A percentile compares a stretch with the other conserved stretches of the same genome.
phyloP scores from a whole-genome alignment of 2,797 vertebrate species.

The Buphagus erythrorhynchus region DNA sequence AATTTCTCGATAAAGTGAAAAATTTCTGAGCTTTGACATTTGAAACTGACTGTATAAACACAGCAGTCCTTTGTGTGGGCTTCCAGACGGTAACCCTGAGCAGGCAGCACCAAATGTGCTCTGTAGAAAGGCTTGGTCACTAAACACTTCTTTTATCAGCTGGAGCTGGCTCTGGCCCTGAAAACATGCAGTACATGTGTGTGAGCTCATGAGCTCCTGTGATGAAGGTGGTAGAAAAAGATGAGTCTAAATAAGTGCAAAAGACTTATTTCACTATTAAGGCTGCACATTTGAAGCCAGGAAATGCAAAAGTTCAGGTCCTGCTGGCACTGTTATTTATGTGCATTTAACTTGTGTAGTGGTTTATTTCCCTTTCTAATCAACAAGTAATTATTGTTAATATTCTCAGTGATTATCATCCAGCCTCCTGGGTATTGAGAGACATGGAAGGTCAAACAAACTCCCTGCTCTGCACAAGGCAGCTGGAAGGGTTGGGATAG shows the following conservation, averaged over 20 bases:
- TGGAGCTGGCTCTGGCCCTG: not conserved
- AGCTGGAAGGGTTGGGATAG: not conserved
- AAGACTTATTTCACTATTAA: not conserved
- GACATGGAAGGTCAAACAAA: not conserved
- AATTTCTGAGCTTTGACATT: not conserved
- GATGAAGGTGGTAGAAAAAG: not conserved
- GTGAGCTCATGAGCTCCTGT: not conserved
- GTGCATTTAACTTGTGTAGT: not conserved
- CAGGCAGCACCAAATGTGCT: not conserved
- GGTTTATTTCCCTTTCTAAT: not conserved
- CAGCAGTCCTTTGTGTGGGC: not conserved
- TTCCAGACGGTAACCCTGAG: not conserved
- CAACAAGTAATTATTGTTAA: not conserved
- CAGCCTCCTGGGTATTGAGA: not conserved
- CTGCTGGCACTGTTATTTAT: not conserved
- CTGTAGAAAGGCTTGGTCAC: not conserved
- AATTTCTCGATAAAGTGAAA: not conserved
- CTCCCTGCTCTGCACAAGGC: not conserved
- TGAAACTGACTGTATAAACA: not conserved
- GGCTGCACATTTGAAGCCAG: not conserved
- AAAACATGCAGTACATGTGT: not conserved
- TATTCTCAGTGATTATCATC: not conserved
- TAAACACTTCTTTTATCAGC: not conserved
- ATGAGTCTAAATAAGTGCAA: not conserved
- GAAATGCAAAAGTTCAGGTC: constrained; percentile 60